Evolutionary conservation across 2,888 invertebrate species (phyloP).

Genomic region (Perdita meconis): DNA sequence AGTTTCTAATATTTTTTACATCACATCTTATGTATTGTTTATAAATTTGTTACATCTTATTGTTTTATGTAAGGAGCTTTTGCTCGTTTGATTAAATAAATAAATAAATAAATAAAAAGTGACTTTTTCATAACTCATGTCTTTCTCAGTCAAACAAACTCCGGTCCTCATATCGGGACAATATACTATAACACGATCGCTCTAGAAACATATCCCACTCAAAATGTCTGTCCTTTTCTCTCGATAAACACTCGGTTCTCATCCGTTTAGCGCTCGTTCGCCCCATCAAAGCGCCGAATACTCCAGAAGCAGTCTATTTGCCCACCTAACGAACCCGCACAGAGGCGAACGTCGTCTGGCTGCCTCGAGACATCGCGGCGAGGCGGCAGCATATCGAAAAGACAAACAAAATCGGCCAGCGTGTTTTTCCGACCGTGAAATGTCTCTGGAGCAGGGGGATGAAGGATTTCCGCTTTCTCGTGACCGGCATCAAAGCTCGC

Average conservation of each 20-base stretch:
- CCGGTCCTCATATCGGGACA: too few species aligned
- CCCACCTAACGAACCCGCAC: conserved; percentile 33
- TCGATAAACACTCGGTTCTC: conserved; percentile 4
- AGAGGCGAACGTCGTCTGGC: conserved; percentile 1
- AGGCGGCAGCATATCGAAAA: conserved; percentile 23
- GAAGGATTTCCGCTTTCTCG: conserved; percentile 33
- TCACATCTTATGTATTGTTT: too few species aligned
- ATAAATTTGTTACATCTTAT: too few species aligned
- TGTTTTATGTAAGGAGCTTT: too few species aligned
- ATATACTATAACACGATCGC: too few species aligned
- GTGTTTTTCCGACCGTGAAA: conserved; percentile 23
- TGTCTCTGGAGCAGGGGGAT: neutral
- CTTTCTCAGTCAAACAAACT: too few species aligned
- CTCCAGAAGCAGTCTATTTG: conserved; percentile 28
- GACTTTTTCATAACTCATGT: too few species aligned
- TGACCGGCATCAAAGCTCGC: conserved; percentile 54
- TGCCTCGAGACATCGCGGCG: neutral
- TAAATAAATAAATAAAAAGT: too few species aligned
- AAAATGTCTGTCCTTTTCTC: neutral
- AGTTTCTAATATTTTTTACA: too few species aligned
- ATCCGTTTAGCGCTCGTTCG: neutral
- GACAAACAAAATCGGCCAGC: conserved; percentile 45
- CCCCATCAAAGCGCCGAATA: conserved; percentile 1
- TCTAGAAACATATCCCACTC: too few species aligned
- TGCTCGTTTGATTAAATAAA: too few species aligned